A percentile compares a stretch with the other conserved stretches of the same genome.
Evolutionary conservation across 2,888 invertebrate genomes (phyloP).

Genomic region (Diplolepis rosae): DNA sequence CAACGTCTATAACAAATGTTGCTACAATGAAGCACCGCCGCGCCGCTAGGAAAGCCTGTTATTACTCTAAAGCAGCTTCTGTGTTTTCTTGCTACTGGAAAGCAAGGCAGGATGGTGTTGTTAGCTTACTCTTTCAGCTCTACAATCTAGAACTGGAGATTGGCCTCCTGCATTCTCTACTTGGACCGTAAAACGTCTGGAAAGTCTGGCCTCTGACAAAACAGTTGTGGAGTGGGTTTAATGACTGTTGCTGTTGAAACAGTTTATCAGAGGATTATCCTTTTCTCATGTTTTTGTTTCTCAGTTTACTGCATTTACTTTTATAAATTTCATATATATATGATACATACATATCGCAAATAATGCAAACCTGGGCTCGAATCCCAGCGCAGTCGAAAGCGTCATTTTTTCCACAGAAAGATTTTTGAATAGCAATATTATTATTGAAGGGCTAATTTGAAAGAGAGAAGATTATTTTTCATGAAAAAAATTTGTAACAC

Average conservation of each 20-base stretch:
- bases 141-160: constrained; percentile 24
- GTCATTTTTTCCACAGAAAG: no score
- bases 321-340: background rate
- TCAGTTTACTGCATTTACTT: background rate
- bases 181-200: constrained; percentile 25
- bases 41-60: constrained; percentile 2
- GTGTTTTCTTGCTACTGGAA: constrained; percentile 24
- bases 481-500: no score
- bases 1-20: constrained; percentile 14
- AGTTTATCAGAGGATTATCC: constrained; percentile 21
- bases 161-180: constrained; percentile 28
- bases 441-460: no score
- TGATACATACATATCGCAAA: no score
- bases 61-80: constrained; percentile 7
- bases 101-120: constrained; percentile 1
- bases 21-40: background rate
- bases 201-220: constrained; percentile 21
- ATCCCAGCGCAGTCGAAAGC: no score
- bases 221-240: constrained; percentile 11
- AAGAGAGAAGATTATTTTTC: no score
- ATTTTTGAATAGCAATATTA: no score
- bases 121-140: constrained; percentile 22
- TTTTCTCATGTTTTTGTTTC: constrained; percentile 5
- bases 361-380: no score
- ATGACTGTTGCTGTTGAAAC: constrained; percentile 26